Conservation (phyloP, 2,888 invertebrate genomes). For the Arrhopalites spinosus region DNA sequence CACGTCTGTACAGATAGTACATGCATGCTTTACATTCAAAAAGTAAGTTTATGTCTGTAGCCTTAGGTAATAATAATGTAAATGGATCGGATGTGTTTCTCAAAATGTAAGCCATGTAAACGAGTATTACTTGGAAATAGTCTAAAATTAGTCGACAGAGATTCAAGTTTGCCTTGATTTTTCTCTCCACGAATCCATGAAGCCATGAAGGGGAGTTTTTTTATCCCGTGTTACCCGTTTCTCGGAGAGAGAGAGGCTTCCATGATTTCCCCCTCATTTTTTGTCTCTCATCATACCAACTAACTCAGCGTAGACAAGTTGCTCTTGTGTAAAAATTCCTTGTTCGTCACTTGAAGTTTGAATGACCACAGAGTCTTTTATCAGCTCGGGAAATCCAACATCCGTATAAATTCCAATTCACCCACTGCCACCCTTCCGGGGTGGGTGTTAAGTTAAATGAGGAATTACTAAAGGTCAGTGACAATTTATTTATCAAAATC, state of each 20-base stretch:
- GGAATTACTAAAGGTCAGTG: too few relatives aligned
- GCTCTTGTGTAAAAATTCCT: background rate
- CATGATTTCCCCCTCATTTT: background rate
- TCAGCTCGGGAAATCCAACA: background rate
- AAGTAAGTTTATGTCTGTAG: too few relatives aligned
- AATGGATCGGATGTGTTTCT: background rate
- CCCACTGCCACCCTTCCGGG: too few relatives aligned
- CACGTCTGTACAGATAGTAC: too few relatives aligned
- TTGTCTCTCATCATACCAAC: background rate
- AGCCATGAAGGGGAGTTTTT: constrained; percentile 14
- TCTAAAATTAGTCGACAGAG: constrained; percentile 29
- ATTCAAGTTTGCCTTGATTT: constrained; percentile 28
- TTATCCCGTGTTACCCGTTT: background rate
- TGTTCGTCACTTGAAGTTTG: background rate
- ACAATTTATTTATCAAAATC: background rate
- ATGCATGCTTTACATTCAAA: too few relatives aligned
- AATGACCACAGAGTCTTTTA: background rate
- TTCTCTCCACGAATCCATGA: constrained; percentile 2
- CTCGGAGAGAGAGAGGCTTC: too few relatives aligned
- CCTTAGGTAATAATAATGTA: background rate
- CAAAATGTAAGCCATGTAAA: background rate
- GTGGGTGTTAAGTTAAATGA: too few relatives aligned
- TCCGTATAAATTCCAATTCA: background rate
- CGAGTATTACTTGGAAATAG: constrained; percentile 10
- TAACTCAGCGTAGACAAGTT: background rate